These are phyloP conservation scores for Pyrgilauda ruficollis DNA, from an alignment of 2,113 vertebrate species.

Conservation along the genomic window DNA sequence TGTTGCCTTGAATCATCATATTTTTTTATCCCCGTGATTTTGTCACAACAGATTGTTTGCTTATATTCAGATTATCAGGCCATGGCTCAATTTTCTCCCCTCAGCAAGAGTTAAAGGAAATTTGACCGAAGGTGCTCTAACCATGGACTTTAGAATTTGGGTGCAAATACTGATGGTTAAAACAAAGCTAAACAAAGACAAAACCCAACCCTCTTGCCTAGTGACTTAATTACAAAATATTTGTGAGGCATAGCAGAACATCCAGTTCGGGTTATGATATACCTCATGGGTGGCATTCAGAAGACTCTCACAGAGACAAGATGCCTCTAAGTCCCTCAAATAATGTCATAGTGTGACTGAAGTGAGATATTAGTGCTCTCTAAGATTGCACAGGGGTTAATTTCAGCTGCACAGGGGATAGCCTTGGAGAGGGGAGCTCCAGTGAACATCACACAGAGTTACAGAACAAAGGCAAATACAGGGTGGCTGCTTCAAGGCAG, in stretches of 20 bases:
- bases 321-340: neutral
- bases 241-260: neutral
- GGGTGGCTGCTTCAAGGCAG: neutral
- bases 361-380: neutral
- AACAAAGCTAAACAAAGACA: neutral
- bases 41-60: neutral
- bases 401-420: neutral
- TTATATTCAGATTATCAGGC: neutral
- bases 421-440: neutral
- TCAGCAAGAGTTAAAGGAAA: neutral
- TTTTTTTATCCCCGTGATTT: neutral
- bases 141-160: conserved; percentile 31
- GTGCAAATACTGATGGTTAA: neutral
- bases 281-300: neutral
- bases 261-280: neutral
- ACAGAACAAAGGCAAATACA: neutral
- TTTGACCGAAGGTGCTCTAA: neutral
- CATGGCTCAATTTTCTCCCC: neutral
- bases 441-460: neutral
- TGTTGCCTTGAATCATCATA: conserved; percentile 9
- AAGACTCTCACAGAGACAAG: neutral
- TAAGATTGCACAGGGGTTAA: neutral
- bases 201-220: neutral
- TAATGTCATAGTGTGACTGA: neutral
- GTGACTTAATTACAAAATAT: neutral